Conservation (phyloP, 2,797 vertebrate species). For the Gobio occitaniae region DNA sequence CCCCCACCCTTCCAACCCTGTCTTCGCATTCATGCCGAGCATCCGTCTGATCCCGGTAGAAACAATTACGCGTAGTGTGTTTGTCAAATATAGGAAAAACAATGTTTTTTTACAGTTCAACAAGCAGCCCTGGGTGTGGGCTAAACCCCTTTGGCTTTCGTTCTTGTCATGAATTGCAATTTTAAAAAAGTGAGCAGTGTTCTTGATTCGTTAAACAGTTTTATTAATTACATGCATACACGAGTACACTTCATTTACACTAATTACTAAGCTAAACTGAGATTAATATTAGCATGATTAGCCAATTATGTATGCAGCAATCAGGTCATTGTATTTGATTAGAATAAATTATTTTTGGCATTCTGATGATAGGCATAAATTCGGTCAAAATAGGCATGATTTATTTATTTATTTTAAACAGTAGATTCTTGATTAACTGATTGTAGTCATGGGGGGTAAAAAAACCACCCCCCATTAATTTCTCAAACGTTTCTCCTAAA, state of each 20-base stretch:
- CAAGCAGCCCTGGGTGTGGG: background rate
- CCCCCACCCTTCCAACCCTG: background rate
- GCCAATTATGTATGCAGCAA: slow-evolving; percentile 28
- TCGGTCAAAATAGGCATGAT: background rate
- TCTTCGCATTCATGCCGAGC: background rate
- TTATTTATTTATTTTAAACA: background rate
- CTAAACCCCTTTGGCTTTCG: slow-evolving; percentile 4
- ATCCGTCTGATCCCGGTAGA: slow-evolving; percentile 41
- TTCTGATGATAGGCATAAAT: background rate
- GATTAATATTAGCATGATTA: slow-evolving; percentile 43
- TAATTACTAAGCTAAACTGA: slow-evolving; percentile 28
- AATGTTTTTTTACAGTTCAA: slow-evolving; percentile 32
- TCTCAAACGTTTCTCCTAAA: too few species aligned
- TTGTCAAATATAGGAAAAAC: slow-evolving; percentile 32
- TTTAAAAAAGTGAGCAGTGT: background rate
- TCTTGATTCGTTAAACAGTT: slow-evolving; percentile 33
- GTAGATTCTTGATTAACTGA: background rate
- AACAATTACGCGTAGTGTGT: slow-evolving; percentile 35
- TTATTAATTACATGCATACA: slow-evolving; percentile 38
- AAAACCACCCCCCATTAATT: background rate
- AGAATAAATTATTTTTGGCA: slow-evolving; percentile 14
- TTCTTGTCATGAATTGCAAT: slow-evolving; percentile 18
- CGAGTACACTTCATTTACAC: slow-evolving; percentile 25
- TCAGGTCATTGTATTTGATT: slow-evolving; percentile 44
- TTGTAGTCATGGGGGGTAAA: background rate